Evolutionary conservation across 92 coral and sea anemone species (phyloP), one percentile per base, ranked within the genome.

Genomic region (Pocillopora grandis): DNA sequence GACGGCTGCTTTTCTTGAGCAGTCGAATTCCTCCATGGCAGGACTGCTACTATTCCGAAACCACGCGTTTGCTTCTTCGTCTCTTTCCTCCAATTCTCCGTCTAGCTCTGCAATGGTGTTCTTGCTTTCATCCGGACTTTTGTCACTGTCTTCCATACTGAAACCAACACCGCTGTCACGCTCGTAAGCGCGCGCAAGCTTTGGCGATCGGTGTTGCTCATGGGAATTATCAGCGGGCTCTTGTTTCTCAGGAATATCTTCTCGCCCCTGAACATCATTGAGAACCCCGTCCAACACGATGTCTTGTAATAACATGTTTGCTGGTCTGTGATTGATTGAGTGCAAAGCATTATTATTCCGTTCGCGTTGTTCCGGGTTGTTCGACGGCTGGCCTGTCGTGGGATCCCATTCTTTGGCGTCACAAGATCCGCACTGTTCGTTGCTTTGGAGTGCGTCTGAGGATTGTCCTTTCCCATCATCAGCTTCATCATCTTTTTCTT

Each of bases 101-200:
- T 62, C 57, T 58, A 55, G 56, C 71, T 63, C 86, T n/a, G 73
- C 56, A 58, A 74, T 14, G 13, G 72, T 72, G 18, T 76, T 78
- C 49, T 75, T 84, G 75, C 62, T 77, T 9, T 67, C 83, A 13
- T 90, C 90, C 0, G 87, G 85, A 61, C 85, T 88, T 69, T 84
- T 82, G 58, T 94, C 98, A 66, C 62, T 78, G 8, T 94, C 98
- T 49, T 93, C 98, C 61, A 94, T 86, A 35, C 95, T 89, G 21
- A 89, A 89, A 2, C 98, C 98, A 63, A 94, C 88, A 1, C 98
- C 98, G 66, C 98, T 94, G 87, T 94, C 98, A n/a, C 95, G 85
- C 48, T 87, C 90, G 76, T 62, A 70, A 59, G 88, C 66, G 78
- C 75, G 88, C 11, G n/a, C 76, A 20, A 76, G 88, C 58, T 84